Evolutionary conservation across 2,113 vertebrate genomes (phyloP).

Genomic region (Rhinopomastus cyanomelas): DNA sequence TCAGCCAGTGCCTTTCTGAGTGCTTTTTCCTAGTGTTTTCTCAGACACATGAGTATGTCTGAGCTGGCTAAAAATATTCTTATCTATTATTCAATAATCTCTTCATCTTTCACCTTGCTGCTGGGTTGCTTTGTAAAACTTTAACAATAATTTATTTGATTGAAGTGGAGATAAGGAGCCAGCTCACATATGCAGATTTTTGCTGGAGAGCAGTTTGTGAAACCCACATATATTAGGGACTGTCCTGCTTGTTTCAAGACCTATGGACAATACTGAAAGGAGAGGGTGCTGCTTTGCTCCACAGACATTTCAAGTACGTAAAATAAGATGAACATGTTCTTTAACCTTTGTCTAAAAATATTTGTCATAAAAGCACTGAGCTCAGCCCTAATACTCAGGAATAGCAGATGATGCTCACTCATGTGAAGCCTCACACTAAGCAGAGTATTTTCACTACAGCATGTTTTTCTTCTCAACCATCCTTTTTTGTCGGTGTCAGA

Average conservation of each 20-base stretch:
- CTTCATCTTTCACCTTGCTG: constrained; percentile 58
- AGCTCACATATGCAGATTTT: background rate
- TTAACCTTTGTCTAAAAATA: constrained; percentile 48
- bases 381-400: background rate
- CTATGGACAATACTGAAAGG: background rate
- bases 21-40: background rate
- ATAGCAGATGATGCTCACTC: background rate
- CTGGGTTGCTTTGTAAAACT: constrained; percentile 49
- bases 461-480: background rate
- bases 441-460: background rate
- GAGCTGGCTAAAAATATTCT: constrained; percentile 51
- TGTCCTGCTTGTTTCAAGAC: background rate
- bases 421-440: background rate
- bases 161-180: constrained; percentile 44
- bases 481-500: background rate
- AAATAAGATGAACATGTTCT: constrained; percentile 15
- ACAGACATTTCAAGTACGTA: background rate
- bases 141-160: constrained; percentile 48
- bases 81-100: constrained; percentile 57
- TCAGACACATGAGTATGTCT: background rate
- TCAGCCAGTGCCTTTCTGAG: background rate
- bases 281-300: background rate
- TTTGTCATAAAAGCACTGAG: background rate
- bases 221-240: background rate
- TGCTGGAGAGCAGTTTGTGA: background rate